Conservation (phyloP, 1,140 invertebrate genomes). For the Zaprionus capensis region DNA sequence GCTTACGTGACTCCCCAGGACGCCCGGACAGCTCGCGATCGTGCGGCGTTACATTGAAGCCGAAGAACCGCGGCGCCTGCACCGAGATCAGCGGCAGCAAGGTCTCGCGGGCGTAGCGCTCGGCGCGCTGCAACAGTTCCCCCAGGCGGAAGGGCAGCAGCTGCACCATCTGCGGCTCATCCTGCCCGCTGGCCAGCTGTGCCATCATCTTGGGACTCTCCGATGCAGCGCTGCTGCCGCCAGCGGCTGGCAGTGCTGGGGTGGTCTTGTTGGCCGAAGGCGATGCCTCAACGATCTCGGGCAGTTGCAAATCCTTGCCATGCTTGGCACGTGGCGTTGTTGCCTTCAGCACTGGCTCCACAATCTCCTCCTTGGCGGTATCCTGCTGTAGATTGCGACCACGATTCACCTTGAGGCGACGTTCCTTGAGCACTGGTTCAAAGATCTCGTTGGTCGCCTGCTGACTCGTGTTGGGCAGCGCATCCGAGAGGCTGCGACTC, state of each 20-base stretch:
- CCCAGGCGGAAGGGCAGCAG: conserved; percentile 90
- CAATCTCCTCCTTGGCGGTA: conserved; percentile 86
- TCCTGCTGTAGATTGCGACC: conserved; percentile 79
- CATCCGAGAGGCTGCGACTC: conserved; percentile 87
- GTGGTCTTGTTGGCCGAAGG: not conserved
- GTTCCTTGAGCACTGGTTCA: conserved; percentile 77
- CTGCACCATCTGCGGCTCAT: conserved; percentile 88
- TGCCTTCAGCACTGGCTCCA: conserved; percentile 89
- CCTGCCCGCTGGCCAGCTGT: conserved; percentile 45
- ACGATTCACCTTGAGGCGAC: conserved; percentile 52
- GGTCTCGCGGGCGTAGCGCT: conserved; percentile 91
- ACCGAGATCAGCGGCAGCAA: conserved; percentile 90
- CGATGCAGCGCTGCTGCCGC: not conserved
- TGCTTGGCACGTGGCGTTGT: conserved; percentile 85
- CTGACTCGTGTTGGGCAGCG: conserved; percentile 10
- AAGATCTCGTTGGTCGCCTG: conserved; percentile 84
- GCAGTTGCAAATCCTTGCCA: conserved; percentile 81
- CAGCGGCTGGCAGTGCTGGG: too few species aligned
- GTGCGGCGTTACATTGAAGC: conserved; percentile 83
- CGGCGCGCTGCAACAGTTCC: conserved; percentile 91
- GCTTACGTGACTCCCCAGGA: conserved; percentile 61
- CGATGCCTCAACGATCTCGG: conserved; percentile 11
- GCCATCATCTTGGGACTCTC: conserved; percentile 59
- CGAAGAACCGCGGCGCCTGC: conserved; percentile 89
- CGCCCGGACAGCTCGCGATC: conserved; percentile 38